These are phyloP conservation scores for Lepidothrix coronata DNA, from an alignment of 2,113 vertebrate species.

Conservation along the genomic window DNA sequence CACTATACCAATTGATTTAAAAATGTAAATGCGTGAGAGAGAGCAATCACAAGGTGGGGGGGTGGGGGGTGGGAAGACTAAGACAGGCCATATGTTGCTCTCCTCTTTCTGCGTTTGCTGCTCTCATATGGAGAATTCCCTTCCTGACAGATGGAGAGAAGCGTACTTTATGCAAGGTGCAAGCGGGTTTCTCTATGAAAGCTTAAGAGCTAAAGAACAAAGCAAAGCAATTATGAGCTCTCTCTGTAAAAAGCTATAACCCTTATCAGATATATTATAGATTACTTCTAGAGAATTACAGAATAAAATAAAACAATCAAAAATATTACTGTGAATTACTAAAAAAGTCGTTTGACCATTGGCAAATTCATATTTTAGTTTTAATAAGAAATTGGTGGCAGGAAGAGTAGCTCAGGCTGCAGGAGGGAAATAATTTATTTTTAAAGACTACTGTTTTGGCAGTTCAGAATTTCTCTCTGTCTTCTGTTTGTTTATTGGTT, in stretches of 20 bases:
- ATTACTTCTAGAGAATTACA: slow-evolving; percentile 15
- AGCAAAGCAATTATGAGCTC: slow-evolving; percentile 18
- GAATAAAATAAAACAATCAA: neutral
- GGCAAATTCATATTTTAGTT: neutral
- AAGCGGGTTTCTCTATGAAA: neutral
- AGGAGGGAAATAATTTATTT: slow-evolving; percentile 36
- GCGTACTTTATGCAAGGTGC: slow-evolving; percentile 24
- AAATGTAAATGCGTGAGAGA: slow-evolving; percentile 12
- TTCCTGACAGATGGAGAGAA: slow-evolving; percentile 39
- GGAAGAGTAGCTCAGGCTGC: neutral
- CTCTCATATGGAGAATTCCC: slow-evolving; percentile 21
- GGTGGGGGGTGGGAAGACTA: neutral
- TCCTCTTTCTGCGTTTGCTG: neutral
- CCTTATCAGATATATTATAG: neutral
- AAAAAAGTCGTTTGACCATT: neutral
- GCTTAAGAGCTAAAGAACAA: slow-evolving; percentile 9
- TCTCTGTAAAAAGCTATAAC: slow-evolving; percentile 20
- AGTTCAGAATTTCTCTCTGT: neutral
- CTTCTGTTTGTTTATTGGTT: neutral
- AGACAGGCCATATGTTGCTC: neutral
- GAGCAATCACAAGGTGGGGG: neutral
- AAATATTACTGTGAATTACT: neutral
- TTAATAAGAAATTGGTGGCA: neutral
- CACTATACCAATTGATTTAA: neutral
- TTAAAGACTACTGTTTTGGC: slow-evolving; percentile 35